phyloP scores from a whole-genome alignment of 1,140 invertebrate species.

The Zaprionus capensis region DNA sequence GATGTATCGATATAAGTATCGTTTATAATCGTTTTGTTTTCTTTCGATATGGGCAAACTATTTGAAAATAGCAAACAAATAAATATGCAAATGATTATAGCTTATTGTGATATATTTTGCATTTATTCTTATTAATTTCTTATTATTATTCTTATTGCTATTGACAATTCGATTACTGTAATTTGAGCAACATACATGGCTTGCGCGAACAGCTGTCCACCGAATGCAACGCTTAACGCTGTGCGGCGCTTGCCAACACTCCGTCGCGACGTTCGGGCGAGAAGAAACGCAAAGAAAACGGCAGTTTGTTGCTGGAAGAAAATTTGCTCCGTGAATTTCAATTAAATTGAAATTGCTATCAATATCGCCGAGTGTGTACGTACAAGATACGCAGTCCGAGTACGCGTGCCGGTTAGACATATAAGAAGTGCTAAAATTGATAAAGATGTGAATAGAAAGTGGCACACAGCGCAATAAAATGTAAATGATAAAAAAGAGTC shows the following conservation, averaged over 20 bases:
- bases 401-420: constrained; percentile 37
- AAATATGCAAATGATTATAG: neutral
- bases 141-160: neutral
- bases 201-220: constrained; percentile 35
- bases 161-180: neutral
- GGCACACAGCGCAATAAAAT: constrained; percentile 48
- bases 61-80: neutral
- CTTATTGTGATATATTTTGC: neutral
- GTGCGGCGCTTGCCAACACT: constrained; percentile 36
- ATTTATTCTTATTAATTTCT: neutral
- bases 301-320: constrained; percentile 44
- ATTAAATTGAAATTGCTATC: constrained; percentile 44
- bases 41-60: neutral
- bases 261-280: constrained; percentile 47
- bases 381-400: constrained; percentile 18
- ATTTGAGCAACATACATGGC: constrained; percentile 26
- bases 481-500: constrained; percentile 47
- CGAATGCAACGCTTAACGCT: constrained; percentile 39
- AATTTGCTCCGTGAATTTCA: constrained; percentile 45
- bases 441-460: constrained; percentile 45
- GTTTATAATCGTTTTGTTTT: neutral
- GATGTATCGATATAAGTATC: neutral
- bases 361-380: constrained; percentile 38
- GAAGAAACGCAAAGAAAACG: constrained; percentile 52
- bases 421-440: constrained; percentile 36